phyloP scores from a whole-genome alignment of 2,888 invertebrate species.

The Caenorhabditis uteleia region DNA sequence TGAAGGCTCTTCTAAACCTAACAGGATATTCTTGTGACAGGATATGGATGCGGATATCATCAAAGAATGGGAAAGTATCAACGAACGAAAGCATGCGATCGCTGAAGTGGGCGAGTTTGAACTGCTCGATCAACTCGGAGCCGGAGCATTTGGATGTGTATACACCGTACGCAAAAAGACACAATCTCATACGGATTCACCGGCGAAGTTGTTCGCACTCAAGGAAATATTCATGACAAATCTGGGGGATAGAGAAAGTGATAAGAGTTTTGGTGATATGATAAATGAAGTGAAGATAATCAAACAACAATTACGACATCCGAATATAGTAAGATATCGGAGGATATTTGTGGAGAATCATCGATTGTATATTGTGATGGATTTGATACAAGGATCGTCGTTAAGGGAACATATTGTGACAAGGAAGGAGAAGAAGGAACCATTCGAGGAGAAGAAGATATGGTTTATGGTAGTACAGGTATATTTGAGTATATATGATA shows the following conservation, averaged over 20 bases:
- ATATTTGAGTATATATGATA: neutral
- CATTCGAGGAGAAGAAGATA: conserved; percentile 70
- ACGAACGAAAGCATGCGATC: conserved; percentile 48
- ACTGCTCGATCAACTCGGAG: conserved; percentile 72
- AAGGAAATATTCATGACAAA: conserved; percentile 70
- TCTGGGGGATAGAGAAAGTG: conserved; percentile 48
- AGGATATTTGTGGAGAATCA: conserved; percentile 71
- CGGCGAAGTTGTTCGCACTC: conserved; percentile 66
- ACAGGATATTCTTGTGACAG: conserved; percentile 3
- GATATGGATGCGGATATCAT: conserved; percentile 20
- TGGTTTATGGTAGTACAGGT: conserved; percentile 72
- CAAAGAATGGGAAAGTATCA: conserved; percentile 45
- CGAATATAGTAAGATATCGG: conserved; percentile 72
- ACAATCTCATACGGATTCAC: conserved; percentile 21
- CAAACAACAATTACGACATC: conserved; percentile 71
- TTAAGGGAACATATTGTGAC: conserved; percentile 71
- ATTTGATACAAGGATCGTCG: conserved; percentile 72
- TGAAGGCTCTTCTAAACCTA: neutral
- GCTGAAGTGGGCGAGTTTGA: conserved; percentile 71
- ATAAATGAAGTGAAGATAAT: conserved; percentile 72
- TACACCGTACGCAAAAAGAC: conserved; percentile 71
- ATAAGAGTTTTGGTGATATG: conserved; percentile 71
- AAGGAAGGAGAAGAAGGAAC: conserved; percentile 70
- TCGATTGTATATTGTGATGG: conserved; percentile 72
- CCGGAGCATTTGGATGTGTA: conserved; percentile 73